Evolutionary conservation across 2,888 invertebrate species (phyloP), one percentile per base, ranked within the genome.

Genomic region (Phasia obesa): DNA sequence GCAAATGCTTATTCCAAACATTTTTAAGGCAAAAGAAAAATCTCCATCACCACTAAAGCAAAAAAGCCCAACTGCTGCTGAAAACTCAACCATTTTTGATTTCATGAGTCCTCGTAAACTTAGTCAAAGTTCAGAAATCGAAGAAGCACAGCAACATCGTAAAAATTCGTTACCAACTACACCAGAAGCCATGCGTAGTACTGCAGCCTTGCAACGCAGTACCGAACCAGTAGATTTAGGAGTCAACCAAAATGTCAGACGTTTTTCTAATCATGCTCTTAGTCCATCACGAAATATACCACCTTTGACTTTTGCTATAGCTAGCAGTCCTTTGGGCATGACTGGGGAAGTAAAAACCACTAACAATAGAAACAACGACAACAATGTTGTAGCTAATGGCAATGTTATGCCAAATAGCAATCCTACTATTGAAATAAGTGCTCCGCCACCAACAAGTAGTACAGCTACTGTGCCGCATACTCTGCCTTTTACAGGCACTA

Each of bases 371-470:
- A 84, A 82, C 6, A 69, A 70, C 19, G 59, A 19, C 11, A 67
- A 79, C 17, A 71, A 17, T 19, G 9, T 6, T 5, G 25, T 53
- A 13, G 51, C 60, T n/a, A 78, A 77, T 51, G 71, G 59, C 53
- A 76, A 59, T 42, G 51, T 47, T 74, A 13, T 53, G 86, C 3
- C 38, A n/a, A 77, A 55, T 13, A 64, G 17, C 25, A 21, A 90
- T 85, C 84, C 89, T 87, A 86, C 84, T 9, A 91, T 91, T 53
- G 88, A 91, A 81, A 88, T 91, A 2, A 91, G 90, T 84, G 88
- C 88, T 0, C 91, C 89, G 2, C 86, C 85, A 5, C 4, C 62
- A 3, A 69, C 79, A 25, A 57, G 27, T 19, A 15, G 44, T 2
- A 83, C 74, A 2, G 65, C 44, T 13, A 51, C 67, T 3, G 51